Conservation (phyloP, 2,888 invertebrate species). For the Acanthosepion pharaonis region DNA sequence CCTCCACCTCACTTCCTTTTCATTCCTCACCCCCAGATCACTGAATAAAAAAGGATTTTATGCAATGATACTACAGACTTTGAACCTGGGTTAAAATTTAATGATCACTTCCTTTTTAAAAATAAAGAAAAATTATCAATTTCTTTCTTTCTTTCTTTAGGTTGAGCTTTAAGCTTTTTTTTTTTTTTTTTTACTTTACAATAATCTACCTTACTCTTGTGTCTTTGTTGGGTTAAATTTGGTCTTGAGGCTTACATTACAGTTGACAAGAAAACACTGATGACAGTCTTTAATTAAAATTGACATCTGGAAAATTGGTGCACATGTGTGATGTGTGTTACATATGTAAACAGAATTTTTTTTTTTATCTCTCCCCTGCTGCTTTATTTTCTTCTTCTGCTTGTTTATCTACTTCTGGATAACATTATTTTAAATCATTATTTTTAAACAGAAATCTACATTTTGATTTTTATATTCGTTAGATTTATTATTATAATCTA, state of each 20-base stretch:
- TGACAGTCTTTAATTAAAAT: not conserved
- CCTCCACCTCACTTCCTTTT: too few relatives aligned
- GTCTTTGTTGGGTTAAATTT: not conserved
- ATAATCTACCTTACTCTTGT: too few relatives aligned
- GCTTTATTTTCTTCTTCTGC: not conserved
- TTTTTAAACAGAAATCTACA: not conserved
- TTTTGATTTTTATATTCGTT: not conserved
- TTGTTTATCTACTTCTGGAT: not conserved
- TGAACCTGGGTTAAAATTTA: too few relatives aligned
- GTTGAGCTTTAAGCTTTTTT: too few relatives aligned
- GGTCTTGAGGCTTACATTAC: not conserved
- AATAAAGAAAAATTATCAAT: not conserved
- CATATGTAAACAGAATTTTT: not conserved
- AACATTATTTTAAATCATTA: not conserved
- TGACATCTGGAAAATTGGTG: not conserved
- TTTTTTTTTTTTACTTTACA: too few relatives aligned
- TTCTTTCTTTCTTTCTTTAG: not conserved
- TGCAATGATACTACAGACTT: not conserved
- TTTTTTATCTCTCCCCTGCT: not conserved
- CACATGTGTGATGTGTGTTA: not conserved
- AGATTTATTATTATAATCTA: not conserved
- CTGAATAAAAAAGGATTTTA: not conserved
- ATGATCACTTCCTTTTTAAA: not conserved
- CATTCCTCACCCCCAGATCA: not conserved
- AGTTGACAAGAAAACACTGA: not conserved